Base-by-base conservation (phyloP, 1,140 invertebrate species). In the Sitobion miscanthi region DNA sequence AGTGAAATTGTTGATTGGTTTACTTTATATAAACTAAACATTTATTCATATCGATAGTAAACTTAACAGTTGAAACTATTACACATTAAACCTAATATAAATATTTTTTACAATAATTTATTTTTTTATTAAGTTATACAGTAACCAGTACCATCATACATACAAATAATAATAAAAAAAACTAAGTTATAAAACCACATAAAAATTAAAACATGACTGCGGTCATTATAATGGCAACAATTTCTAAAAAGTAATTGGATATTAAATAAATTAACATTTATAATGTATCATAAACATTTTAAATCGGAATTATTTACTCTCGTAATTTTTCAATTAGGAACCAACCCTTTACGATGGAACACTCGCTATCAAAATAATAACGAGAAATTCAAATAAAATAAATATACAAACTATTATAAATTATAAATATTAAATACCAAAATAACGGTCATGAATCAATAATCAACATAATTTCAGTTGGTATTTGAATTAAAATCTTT, bases 241-340 rank as follows among this genome's bases (percentile, higher is more conserved):
- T 42, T 87, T 21, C 17, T 87, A 49, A n/a, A 87, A 87, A 87
- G 86, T 87, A 52, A 87, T 87, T 42, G 38, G 47, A 49, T 35
- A 30, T 30, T 86, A 30, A 86, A 86, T 86, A 86, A 86, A 86
- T 86, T 14, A 86, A 86, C 85, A 52, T 20, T 35, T 52, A 49
- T n/a, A 30, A 87, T n/a, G 30, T 49, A 87, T 87, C 30, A 87
- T 87, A 49, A 87, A 52, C 47, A 49, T n/a, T 87, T 35, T 8
- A n/a, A 87, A 49, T 21, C 47, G 30, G 6, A 87, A 87, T 52
- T n/a, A 35, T 87, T 35, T 47, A 85, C 3, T 87, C 42, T n/a
- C 42, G 5, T 87, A 49, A 87, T 87, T 87, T 87, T 87, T 20
- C 45, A 87, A 47, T 87, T 30, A 20, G 69, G 49, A 20, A n/a